A percentile compares a stretch with the other conserved stretches of the same genome.
These are phyloP conservation scores for Lepas anatifera DNA, from an alignment of 2,888 invertebrate genomes.

Conservation along the genomic window DNA sequence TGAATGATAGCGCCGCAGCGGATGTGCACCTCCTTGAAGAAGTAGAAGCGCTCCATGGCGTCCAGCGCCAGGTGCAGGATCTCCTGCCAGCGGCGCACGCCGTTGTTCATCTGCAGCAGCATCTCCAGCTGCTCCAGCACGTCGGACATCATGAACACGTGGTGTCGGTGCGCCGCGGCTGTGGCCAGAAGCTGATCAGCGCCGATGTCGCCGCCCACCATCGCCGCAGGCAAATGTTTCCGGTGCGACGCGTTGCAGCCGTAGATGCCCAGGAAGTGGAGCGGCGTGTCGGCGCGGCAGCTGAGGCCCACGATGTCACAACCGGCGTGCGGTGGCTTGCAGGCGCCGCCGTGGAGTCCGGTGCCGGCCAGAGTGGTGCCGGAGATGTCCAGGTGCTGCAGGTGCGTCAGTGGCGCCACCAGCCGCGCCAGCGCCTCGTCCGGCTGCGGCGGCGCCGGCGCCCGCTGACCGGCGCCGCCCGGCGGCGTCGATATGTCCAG, in stretches of 20 bases:
- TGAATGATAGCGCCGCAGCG: slow-evolving; percentile 1
- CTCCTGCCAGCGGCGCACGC: background rate
- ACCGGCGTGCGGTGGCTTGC: background rate
- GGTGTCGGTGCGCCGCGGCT: background rate
- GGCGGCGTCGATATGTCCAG: slow-evolving; percentile 43
- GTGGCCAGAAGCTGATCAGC: background rate
- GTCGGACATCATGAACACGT: slow-evolving; percentile 1
- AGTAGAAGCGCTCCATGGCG: background rate
- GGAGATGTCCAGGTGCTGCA: slow-evolving; percentile 82
- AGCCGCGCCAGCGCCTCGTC: slow-evolving; percentile 57
- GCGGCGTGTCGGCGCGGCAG: slow-evolving; percentile 55
- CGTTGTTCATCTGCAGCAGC: slow-evolving; percentile 7
- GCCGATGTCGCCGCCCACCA: background rate
- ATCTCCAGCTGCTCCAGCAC: slow-evolving; percentile 10
- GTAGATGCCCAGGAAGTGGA: slow-evolving; percentile 85
- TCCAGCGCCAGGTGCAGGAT: slow-evolving; percentile 7
- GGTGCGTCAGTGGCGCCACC: slow-evolving; percentile 55
- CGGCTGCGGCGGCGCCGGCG: slow-evolving; percentile 47
- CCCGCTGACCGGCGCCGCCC: slow-evolving; percentile 43
- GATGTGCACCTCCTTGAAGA: slow-evolving; percentile 6
- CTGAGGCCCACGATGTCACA: slow-evolving; percentile 78
- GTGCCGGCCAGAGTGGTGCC: slow-evolving; percentile 84
- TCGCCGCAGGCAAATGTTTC: slow-evolving; percentile 78
- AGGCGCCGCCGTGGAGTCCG: slow-evolving; percentile 3
- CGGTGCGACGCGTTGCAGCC: slow-evolving; percentile 78